Conservation (phyloP, 2,113 vertebrate genomes). For the Atherinomorus stipes region DNA sequence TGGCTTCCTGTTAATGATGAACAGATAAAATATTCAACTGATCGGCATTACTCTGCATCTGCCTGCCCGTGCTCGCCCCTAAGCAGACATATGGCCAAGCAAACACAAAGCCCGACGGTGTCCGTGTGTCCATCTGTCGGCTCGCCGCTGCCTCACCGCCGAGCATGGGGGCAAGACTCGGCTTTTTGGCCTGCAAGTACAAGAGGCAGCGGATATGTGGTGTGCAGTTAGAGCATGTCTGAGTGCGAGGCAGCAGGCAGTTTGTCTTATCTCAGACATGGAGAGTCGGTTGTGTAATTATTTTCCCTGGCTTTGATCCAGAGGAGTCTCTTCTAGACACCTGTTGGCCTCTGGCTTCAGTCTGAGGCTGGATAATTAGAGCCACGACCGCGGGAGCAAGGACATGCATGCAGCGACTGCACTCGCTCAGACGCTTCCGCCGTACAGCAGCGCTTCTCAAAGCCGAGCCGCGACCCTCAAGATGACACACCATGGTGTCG, state of each 20-base stretch:
- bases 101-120: conserved; percentile 1
- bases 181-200: conserved; percentile 26
- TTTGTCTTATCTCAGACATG: conserved; percentile 60
- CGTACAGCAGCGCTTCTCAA: no score
- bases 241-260: conserved; percentile 43
- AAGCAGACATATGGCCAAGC: conserved; percentile 16
- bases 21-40: conserved; percentile 76
- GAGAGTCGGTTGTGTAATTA: conserved; percentile 74
- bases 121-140: conserved; percentile 23
- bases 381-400: conserved; percentile 38
- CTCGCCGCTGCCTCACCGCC: background rate
- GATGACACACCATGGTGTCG: no score
- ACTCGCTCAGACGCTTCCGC: background rate
- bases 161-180: conserved; percentile 31
- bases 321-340: conserved; percentile 73
- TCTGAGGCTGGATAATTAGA: conserved; percentile 78
- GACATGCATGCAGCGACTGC: conserved; percentile 16
- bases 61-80: conserved; percentile 26
- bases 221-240: conserved; percentile 52
- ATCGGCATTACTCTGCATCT: conserved; percentile 47
- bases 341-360: conserved; percentile 74
- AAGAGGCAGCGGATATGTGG: conserved; percentile 31
- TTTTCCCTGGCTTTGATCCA: conserved; percentile 81
- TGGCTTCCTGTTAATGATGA: conserved; percentile 79
- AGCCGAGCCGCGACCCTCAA: no score